Evolutionary conservation across 2,113 vertebrate species (phyloP), one percentile per base, ranked within the genome.

Genomic region (Amphilophus citrinellus): DNA sequence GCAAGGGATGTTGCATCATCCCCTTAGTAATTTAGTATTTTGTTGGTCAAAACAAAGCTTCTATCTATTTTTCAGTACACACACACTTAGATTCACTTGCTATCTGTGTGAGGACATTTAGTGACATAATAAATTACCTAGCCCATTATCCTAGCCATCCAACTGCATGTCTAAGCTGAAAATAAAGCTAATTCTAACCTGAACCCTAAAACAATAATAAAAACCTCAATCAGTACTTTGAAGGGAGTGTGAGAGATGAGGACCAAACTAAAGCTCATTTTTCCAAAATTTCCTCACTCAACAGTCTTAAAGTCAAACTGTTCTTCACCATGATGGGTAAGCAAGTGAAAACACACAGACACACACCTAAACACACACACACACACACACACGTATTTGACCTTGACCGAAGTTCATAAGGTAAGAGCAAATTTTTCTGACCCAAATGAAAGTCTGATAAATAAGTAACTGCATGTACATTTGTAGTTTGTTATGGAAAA

Each of bases 31-130:
- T 73, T 73, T 53, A 35, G 68, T 35, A 73, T 56, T 73, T 53
- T 73, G 10, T 50, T 56, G 47, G 27, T 56, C 30, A 73, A 73
- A 73, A 73, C 68, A 73, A 73, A 73, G 68, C 27, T 56, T 32
- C 27, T 73, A 20, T 73, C 44, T 32, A 32, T 53, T 53, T 68
- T 53, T 32, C 3, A 73, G 27, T 73, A 53, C 24, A 20, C 66
- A 13, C 66, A 32, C 18, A 15, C 3, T 53, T 53, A 73, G 18
- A 11, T 71, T 37, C 20, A 15, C 24, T 24, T 13, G 1, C 44
- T 73, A 20, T 73, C 66, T 73, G 20, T 73, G 24, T 13, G 24
- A 53, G 66, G 15, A 30, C 30, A 53, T 71, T 73, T 20, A 1
- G 15, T 73, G 47, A 7, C 68, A 14, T 56, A 53, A 73, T 73